phyloP scores from a whole-genome alignment of 2,113 vertebrate genomes.

The Protomyctophum bolini region DNA sequence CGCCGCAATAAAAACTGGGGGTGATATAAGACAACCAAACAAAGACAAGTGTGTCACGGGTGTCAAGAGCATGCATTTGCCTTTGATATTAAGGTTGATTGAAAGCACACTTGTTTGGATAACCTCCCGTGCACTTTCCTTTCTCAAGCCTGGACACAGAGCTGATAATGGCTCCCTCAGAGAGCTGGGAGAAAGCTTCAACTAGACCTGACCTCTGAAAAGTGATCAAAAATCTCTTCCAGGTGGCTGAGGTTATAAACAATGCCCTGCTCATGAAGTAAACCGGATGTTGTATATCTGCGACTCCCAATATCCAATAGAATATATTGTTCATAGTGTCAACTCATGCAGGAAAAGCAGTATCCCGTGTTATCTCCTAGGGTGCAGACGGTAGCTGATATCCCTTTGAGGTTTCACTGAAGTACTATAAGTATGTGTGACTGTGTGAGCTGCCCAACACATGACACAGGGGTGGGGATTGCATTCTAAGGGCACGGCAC shows the following conservation, averaged over 20 bases:
- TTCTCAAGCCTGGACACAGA: conserved; percentile 40
- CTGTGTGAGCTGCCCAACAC: conserved; percentile 27
- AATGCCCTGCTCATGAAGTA: conserved; percentile 49
- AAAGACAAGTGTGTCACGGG: conserved; percentile 42
- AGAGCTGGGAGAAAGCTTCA: conserved; percentile 45
- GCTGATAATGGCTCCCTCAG: conserved; percentile 31
- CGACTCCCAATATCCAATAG: conserved; percentile 22
- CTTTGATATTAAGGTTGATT: neutral
- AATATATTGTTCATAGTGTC: conserved; percentile 46
- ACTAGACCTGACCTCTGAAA: conserved; percentile 43
- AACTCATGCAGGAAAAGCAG: conserved; percentile 45
- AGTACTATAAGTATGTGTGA: conserved; percentile 37
- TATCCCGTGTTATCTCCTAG: conserved; percentile 60
- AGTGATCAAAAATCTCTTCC: conserved; percentile 49
- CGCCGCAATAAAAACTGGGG: conserved; percentile 4
- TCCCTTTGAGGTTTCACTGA: conserved; percentile 56
- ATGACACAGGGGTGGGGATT: conserved; percentile 68
- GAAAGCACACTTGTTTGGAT: conserved; percentile 39
- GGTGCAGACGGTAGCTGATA: conserved; percentile 50
- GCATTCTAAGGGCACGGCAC: conserved; percentile 57
- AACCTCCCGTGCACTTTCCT: conserved; percentile 44
- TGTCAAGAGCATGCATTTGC: conserved; percentile 43
- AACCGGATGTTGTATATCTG: conserved; percentile 32
- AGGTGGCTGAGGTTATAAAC: conserved; percentile 45
- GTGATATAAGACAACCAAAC: conserved; percentile 48